A percentile compares a stretch with the other conserved stretches of the same genome.
phyloP scores from a whole-genome alignment of 2,888 invertebrate genomes.

The Ischnura elegans region DNA sequence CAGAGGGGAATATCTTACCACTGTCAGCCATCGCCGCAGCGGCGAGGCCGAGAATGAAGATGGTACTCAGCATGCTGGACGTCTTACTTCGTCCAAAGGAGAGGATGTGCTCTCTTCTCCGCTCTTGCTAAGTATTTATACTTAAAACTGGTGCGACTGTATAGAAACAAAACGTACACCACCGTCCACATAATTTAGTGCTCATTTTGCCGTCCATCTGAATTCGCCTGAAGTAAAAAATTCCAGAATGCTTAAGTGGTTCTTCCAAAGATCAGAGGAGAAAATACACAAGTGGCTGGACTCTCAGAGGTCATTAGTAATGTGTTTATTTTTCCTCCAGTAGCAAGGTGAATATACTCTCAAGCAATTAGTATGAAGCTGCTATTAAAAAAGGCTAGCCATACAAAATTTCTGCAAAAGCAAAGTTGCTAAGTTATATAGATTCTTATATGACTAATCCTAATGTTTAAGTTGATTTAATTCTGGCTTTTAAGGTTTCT shows the following conservation, averaged over 20 bases:
- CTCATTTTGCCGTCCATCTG: not conserved
- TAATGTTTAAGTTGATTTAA: too few species aligned
- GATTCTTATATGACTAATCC: too few species aligned
- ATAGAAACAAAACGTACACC: not conserved
- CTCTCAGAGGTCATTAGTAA: not conserved
- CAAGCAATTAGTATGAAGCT: too few species aligned
- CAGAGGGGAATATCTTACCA: not conserved
- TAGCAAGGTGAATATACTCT: not conserved
- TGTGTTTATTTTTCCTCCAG: not conserved
- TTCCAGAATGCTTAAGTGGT: not conserved
- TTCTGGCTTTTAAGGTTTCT: too few species aligned
- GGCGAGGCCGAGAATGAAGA: constrained; percentile 17
- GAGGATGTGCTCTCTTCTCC: not conserved
- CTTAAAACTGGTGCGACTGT: not conserved
- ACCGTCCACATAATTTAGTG: not conserved
- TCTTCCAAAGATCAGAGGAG: not conserved
- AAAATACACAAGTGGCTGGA: not conserved
- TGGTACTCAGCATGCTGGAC: constrained; percentile 14
- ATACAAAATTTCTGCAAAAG: too few species aligned
- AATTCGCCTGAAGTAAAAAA: not conserved
- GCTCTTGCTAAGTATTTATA: not conserved
- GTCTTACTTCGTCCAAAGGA: not conserved
- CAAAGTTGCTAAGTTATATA: too few species aligned
- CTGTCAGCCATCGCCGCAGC: not conserved
- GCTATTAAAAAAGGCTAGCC: too few species aligned